These are phyloP conservation scores for Dryobota labecula DNA, from an alignment of 2,888 invertebrate species.

Conservation along the genomic window DNA sequence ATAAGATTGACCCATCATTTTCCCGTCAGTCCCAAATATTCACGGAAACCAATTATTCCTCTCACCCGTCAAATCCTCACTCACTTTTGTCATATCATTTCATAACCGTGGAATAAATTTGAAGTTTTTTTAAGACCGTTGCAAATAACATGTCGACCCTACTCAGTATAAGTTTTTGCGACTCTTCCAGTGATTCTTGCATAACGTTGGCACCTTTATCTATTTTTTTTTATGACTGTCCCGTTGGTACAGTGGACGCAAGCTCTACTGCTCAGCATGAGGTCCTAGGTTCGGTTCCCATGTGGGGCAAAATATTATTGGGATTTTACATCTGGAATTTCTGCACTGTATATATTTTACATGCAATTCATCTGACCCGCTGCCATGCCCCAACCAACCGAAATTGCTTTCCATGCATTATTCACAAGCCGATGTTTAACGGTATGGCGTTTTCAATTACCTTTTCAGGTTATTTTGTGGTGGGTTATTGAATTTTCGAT, in stretches of 20 bases:
- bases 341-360: slow-evolving; percentile 45
- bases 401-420: slow-evolving; percentile 68
- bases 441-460: slow-evolving; percentile 51
- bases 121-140: slow-evolving; percentile 60
- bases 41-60: slow-evolving; percentile 44
- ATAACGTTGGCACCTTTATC: slow-evolving; percentile 2
- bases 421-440: slow-evolving; percentile 57
- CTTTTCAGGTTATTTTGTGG: slow-evolving; percentile 23
- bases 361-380: slow-evolving; percentile 58
- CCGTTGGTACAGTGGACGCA: too few species aligned
- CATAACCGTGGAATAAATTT: slow-evolving; percentile 47
- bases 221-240: background rate
- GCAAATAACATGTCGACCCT: slow-evolving; percentile 66
- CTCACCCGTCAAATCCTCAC: slow-evolving; percentile 37
- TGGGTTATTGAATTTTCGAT: slow-evolving; percentile 36
- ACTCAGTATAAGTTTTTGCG: slow-evolving; percentile 55
- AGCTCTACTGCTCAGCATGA: too few species aligned
- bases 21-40: slow-evolving; percentile 30
- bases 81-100: slow-evolving; percentile 60
- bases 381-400: slow-evolving; percentile 50
- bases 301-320: too few species aligned
- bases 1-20: slow-evolving; percentile 39
- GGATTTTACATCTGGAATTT: too few species aligned
- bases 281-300: too few species aligned
- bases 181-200: slow-evolving; percentile 38